phyloP scores from a whole-genome alignment of 2,113 vertebrate genomes.

The Numenius arquata region DNA sequence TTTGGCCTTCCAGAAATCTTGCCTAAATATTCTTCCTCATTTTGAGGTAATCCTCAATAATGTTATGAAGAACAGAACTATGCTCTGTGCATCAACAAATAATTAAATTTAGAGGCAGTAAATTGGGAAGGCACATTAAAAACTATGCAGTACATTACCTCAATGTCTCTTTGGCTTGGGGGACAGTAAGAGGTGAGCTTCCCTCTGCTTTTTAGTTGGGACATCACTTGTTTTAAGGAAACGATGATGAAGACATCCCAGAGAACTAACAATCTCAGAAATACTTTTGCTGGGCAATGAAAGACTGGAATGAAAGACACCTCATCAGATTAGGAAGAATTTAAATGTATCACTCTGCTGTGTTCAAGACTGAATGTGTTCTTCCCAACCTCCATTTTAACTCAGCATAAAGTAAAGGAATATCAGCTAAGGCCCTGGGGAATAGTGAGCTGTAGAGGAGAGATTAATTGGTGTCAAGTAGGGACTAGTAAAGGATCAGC shows the following conservation, averaged over 20 bases:
- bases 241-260: background rate
- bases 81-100: background rate
- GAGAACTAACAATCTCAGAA: background rate
- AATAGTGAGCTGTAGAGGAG: slow-evolving; percentile 36
- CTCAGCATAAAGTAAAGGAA: background rate
- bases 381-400: slow-evolving; percentile 21
- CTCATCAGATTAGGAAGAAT: background rate
- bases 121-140: background rate
- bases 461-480: slow-evolving; percentile 83
- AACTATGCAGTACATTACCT: background rate
- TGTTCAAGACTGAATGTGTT: background rate
- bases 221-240: background rate
- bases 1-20: background rate
- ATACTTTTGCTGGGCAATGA: background rate
- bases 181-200: background rate
- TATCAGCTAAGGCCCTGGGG: slow-evolving; percentile 4
- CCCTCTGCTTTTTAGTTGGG: background rate
- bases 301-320: background rate
- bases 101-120: background rate
- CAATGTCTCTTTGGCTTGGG: background rate
- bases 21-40: background rate
- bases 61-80: background rate
- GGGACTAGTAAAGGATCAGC: slow-evolving; percentile 74
- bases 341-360: background rate
- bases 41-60: background rate